phyloP scores from a whole-genome alignment of 2,797 vertebrate genomes.

The Picus viridis region DNA sequence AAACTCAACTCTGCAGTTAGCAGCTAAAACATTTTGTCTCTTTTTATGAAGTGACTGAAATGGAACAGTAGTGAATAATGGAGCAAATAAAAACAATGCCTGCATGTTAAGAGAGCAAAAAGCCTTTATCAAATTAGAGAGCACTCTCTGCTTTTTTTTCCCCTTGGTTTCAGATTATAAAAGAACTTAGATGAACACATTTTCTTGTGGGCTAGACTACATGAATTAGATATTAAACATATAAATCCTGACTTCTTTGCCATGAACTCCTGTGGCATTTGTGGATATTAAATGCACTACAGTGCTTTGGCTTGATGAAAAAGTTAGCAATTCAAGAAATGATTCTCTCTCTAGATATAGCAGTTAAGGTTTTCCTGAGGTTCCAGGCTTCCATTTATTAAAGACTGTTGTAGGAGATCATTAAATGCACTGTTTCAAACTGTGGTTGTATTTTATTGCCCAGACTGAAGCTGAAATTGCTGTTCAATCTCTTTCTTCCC shows the following conservation, averaged over 20 bases:
- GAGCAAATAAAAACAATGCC: not conserved
- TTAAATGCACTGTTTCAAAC: constrained; percentile 21
- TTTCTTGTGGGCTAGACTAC: not conserved
- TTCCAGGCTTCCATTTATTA: not conserved
- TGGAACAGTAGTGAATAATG: not conserved
- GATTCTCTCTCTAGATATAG: not conserved
- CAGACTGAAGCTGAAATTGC: constrained; percentile 45
- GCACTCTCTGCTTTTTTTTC: not conserved
- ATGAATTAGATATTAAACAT: not conserved
- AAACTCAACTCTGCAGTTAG: not conserved
- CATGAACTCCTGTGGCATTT: not conserved
- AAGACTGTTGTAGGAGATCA: not conserved
- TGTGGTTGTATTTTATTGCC: constrained; percentile 46
- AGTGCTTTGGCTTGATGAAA: not conserved
- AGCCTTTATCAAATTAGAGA: not conserved
- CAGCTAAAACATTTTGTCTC: not conserved
- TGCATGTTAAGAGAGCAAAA: not conserved
- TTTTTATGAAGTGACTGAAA: not conserved
- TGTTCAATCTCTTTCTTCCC: constrained; percentile 51
- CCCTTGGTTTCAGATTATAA: not conserved
- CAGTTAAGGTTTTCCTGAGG: not conserved
- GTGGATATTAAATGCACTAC: not conserved
- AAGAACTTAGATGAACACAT: not conserved
- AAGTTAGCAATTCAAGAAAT: not conserved
- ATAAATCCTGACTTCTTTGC: not conserved